These are phyloP conservation scores for Drosophila watanabei DNA, from an alignment of 1,140 invertebrate genomes.

Conservation along the genomic window DNA sequence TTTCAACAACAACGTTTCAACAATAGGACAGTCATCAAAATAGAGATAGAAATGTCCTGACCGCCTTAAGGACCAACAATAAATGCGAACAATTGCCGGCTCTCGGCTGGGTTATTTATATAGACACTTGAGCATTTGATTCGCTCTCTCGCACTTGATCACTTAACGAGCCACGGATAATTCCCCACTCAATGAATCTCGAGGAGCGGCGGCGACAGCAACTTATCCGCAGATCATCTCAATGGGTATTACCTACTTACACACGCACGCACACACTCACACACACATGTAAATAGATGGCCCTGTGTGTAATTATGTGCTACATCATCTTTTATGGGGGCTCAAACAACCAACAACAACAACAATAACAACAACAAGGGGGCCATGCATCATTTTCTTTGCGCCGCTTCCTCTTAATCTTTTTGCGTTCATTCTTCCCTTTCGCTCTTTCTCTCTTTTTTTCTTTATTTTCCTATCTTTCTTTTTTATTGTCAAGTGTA, in stretches of 20 bases:
- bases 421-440: slow-evolving; percentile 10
- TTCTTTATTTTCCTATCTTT: background rate
- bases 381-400: slow-evolving; percentile 58
- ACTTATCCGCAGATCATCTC: slow-evolving; percentile 58
- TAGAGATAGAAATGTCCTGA: background rate
- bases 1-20: slow-evolving; percentile 1
- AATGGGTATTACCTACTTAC: slow-evolving; percentile 52
- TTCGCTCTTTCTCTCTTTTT: background rate
- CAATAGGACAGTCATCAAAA: slow-evolving; percentile 7
- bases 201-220: slow-evolving; percentile 17
- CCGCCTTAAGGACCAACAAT: slow-evolving; percentile 11
- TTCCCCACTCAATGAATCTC: slow-evolving; percentile 48
- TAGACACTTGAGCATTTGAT: slow-evolving; percentile 28
- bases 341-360: slow-evolving; percentile 29
- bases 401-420: slow-evolving; percentile 45
- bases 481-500: slow-evolving; percentile 76
- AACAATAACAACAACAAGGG: slow-evolving; percentile 22
- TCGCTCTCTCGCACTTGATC: slow-evolving; percentile 37
- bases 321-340: slow-evolving; percentile 78
- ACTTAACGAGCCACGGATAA: slow-evolving; percentile 49
- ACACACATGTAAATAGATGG: slow-evolving; percentile 29
- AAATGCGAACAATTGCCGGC: slow-evolving; percentile 15
- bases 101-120: slow-evolving; percentile 23
- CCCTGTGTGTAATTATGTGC: slow-evolving; percentile 70
- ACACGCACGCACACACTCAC: slow-evolving; percentile 11